Percentiles rank a stretch among this genome's conserved stretches.
phyloP scores from a whole-genome alignment of 1,140 invertebrate species.

The Spodoptera frugiperda region DNA sequence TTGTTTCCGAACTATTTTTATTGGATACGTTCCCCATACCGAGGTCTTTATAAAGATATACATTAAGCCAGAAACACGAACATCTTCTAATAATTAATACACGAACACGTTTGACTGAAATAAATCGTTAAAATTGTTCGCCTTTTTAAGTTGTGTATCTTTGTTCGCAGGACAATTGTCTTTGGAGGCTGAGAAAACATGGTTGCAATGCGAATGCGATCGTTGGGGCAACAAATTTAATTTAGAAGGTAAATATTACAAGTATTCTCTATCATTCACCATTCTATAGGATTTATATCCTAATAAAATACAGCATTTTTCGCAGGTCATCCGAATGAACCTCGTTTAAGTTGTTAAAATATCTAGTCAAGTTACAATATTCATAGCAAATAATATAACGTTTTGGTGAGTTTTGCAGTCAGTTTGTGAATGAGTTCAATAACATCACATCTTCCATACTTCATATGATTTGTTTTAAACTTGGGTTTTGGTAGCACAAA shows the following conservation, averaged over 20 bases:
- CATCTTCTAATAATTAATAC: neutral
- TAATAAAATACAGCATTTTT: constrained; percentile 59
- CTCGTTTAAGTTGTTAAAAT: constrained; percentile 70
- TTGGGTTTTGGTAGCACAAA: constrained; percentile 47
- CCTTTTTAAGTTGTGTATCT: neutral
- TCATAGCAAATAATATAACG: constrained; percentile 54
- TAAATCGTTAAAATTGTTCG: no score
- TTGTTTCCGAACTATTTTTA: constrained; percentile 18
- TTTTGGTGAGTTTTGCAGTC: constrained; percentile 62
- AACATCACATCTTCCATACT: constrained; percentile 51
- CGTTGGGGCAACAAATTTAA: constrained; percentile 93
- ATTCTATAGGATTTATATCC: constrained; percentile 3
- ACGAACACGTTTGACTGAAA: neutral
- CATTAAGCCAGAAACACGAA: constrained; percentile 4
- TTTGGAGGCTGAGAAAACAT: constrained; percentile 94
- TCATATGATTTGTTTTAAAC: constrained; percentile 35
- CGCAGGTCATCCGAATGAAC: constrained; percentile 75
- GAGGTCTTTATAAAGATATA: neutral
- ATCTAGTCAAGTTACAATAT: constrained; percentile 55
- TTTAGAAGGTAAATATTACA: constrained; percentile 89
- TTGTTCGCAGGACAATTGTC: constrained; percentile 91
- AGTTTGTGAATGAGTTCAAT: constrained; percentile 47
- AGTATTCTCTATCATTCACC: neutral
- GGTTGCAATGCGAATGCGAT: constrained; percentile 95
- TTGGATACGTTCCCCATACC: neutral